These are phyloP conservation scores for Thera britannica DNA, from an alignment of 2,888 invertebrate genomes.

Conservation along the genomic window DNA sequence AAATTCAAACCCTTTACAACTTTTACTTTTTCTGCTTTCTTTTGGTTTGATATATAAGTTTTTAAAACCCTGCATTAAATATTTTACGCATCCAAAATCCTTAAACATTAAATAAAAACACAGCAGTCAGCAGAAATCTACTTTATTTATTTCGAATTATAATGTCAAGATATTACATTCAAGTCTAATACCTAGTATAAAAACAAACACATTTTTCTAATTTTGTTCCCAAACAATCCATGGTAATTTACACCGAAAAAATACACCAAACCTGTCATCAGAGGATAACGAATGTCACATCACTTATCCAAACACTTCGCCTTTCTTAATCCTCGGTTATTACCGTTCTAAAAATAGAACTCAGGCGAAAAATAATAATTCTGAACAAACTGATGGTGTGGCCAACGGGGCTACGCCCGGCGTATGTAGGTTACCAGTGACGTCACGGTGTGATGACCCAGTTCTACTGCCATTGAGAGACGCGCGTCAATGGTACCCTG, in stretches of 20 bases:
- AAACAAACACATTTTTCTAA: neutral
- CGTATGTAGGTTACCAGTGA: slow-evolving; percentile 80
- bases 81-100: neutral
- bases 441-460: slow-evolving; percentile 79
- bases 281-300: slow-evolving; percentile 10
- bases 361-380: slow-evolving; percentile 64
- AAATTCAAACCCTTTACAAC: too few relatives aligned
- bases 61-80: too few relatives aligned
- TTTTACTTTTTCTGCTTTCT: too few relatives aligned
- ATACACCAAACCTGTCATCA: slow-evolving; percentile 2
- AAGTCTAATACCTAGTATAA: neutral
- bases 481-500: slow-evolving; percentile 81
- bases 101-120: too few relatives aligned
- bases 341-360: slow-evolving; percentile 68
- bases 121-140: too few relatives aligned
- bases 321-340: slow-evolving; percentile 40
- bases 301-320: slow-evolving; percentile 22
- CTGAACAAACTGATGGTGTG: slow-evolving; percentile 52
- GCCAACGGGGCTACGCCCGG: slow-evolving; percentile 69
- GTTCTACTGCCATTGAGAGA: slow-evolving; percentile 79
- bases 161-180: neutral
- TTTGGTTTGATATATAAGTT: too few relatives aligned
- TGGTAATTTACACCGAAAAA: slow-evolving; percentile 8
- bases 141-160: too few relatives aligned
- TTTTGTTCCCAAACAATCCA: neutral